These are phyloP conservation scores for Chaetogeoica ovagalla DNA, from an alignment of 2,888 invertebrate species.

Conservation along the genomic window DNA sequence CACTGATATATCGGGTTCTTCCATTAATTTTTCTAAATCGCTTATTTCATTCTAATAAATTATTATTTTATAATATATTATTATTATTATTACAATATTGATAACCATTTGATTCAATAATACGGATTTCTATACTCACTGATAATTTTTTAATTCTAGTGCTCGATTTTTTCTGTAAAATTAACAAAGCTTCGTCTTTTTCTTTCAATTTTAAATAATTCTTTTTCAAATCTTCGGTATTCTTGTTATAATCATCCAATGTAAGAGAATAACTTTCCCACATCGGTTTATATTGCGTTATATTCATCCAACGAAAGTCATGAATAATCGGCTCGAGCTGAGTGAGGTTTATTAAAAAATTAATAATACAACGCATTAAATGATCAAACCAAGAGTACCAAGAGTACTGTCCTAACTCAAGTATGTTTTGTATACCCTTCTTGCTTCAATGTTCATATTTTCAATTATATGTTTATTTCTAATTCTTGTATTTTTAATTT, in stretches of 20 bases:
- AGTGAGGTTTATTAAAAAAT: neutral
- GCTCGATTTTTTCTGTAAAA: too few species aligned
- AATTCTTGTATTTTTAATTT: neutral
- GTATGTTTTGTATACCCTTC: neutral
- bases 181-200: neutral
- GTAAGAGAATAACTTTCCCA: neutral
- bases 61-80: too few species aligned
- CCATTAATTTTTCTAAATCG: too few species aligned
- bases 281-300: neutral
- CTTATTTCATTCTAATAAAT: too few species aligned
- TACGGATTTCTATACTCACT: too few species aligned
- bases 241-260: neutral
- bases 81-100: too few species aligned
- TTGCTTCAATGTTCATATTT: neutral
- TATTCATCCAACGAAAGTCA: neutral
- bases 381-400: too few species aligned
- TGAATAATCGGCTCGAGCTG: conserved; percentile 1
- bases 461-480: neutral
- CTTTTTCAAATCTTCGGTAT: neutral
- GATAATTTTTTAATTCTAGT: too few species aligned
- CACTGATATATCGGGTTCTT: too few species aligned
- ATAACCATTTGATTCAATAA: too few species aligned
- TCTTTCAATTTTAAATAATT: neutral
- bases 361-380: too few species aligned
- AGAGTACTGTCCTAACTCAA: too few species aligned